Conservation (phyloP, 1,140 invertebrate genomes). For the Drosophila arawakana region DNA sequence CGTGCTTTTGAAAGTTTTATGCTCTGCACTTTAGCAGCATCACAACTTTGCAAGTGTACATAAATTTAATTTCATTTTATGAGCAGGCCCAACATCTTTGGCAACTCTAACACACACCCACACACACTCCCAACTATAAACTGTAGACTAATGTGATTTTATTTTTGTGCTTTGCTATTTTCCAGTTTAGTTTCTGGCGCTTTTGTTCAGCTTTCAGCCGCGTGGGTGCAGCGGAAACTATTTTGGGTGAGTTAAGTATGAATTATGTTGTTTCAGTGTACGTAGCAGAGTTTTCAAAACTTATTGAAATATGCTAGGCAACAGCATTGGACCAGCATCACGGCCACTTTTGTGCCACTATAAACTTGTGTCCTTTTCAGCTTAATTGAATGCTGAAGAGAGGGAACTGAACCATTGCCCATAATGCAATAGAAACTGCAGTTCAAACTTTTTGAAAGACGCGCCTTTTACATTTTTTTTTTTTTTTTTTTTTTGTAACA, state of each 20-base stretch:
- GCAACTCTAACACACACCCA: constrained; percentile 42
- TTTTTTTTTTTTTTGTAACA: not conserved
- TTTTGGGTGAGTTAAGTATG: constrained; percentile 81
- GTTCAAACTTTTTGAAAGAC: constrained; percentile 54
- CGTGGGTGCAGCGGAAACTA: constrained; percentile 60
- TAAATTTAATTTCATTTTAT: constrained; percentile 82
- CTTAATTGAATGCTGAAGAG: constrained; percentile 72
- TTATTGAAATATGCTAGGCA: constrained; percentile 76
- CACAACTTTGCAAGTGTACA: constrained; percentile 77
- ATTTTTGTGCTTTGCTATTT: constrained; percentile 68
- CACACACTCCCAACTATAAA: constrained; percentile 26
- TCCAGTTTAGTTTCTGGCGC: constrained; percentile 56
- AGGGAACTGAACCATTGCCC: constrained; percentile 23
- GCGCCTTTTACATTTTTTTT: constrained; percentile 12
- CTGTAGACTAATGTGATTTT: constrained; percentile 70
- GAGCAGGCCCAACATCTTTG: constrained; percentile 71
- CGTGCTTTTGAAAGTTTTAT: constrained; percentile 74
- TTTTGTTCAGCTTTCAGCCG: constrained; percentile 37
- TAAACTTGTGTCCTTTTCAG: constrained; percentile 75
- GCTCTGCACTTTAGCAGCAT: constrained; percentile 27
- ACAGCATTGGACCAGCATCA: constrained; percentile 13
- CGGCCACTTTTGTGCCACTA: constrained; percentile 34
- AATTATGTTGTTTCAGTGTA: constrained; percentile 78
- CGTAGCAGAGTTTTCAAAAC: constrained; percentile 70
- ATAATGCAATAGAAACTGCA: constrained; percentile 60